Evolutionary conservation across 1,140 invertebrate species (phyloP).

Genomic region (Rhagoletis pomonella): DNA sequence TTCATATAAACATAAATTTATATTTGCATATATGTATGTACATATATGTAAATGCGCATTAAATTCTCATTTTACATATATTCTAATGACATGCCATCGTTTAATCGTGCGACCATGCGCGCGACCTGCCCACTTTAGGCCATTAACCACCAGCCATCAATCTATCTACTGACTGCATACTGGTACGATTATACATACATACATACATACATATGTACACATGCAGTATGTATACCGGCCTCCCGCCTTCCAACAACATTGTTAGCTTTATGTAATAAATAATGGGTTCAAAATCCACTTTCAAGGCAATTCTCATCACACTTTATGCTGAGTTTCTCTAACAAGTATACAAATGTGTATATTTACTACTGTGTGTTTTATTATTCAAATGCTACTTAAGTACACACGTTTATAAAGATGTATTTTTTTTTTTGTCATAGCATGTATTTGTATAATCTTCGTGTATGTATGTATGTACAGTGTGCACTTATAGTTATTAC

Average conservation of each 20-base stretch:
- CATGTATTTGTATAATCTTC: no score
- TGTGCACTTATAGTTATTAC: background rate
- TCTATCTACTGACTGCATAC: background rate
- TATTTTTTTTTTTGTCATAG: background rate
- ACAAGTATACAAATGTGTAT: background rate
- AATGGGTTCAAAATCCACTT: conserved; percentile 34
- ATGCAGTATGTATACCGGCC: background rate
- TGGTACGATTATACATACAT: no score
- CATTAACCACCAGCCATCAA: background rate
- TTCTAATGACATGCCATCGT: background rate
- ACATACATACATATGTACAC: no score
- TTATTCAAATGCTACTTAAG: no score
- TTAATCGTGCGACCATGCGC: background rate
- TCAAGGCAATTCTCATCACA: conserved; percentile 34
- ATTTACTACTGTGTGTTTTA: background rate
- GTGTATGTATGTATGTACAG: background rate
- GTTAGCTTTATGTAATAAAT: background rate
- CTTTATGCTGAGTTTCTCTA: no score
- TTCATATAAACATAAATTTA: background rate
- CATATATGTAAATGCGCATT: no score
- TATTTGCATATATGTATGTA: background rate
- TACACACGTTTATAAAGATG: background rate
- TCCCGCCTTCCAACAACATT: background rate
- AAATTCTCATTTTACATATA: background rate
- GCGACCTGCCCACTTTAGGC: background rate